A percentile compares a stretch with the other conserved stretches of the same genome.
phyloP scores from a whole-genome alignment of 2,888 invertebrate genomes.

The Xestia rhomboidea region DNA sequence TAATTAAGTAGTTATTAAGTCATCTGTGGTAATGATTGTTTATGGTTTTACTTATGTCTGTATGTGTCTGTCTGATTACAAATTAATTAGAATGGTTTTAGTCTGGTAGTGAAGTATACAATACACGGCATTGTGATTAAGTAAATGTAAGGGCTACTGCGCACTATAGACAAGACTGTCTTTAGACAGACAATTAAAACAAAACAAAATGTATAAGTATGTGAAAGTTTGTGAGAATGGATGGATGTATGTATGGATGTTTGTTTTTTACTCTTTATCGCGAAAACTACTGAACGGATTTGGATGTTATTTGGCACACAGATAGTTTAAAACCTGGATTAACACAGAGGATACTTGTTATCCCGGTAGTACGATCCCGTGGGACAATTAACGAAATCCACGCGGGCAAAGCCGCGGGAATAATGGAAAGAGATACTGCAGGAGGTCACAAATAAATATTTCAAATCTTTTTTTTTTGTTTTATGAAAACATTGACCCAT shows the following conservation, averaged over 20 bases:
- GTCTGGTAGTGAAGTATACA: neutral
- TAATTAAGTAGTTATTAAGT: conserved; percentile 35
- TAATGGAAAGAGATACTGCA: no score
- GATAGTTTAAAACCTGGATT: neutral
- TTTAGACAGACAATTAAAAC: no score
- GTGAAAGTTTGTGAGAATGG: neutral
- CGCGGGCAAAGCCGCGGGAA: no score
- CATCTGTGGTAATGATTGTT: conserved; percentile 20
- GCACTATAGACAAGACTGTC: no score
- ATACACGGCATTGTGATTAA: no score
- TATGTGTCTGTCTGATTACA: neutral
- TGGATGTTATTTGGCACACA: neutral
- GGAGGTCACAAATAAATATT: neutral
- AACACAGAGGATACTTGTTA: no score
- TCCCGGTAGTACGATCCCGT: no score
- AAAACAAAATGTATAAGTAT: no score
- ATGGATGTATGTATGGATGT: neutral
- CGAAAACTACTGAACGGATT: neutral
- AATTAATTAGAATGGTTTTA: neutral
- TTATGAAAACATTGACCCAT: neutral
- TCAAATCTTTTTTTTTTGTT: neutral
- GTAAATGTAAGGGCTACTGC: no score
- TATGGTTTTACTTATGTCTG: neutral
- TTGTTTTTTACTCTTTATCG: neutral
- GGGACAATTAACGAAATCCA: no score